Conservation (phyloP, 2,797 vertebrate species). For the Limosa lapponica region DNA sequence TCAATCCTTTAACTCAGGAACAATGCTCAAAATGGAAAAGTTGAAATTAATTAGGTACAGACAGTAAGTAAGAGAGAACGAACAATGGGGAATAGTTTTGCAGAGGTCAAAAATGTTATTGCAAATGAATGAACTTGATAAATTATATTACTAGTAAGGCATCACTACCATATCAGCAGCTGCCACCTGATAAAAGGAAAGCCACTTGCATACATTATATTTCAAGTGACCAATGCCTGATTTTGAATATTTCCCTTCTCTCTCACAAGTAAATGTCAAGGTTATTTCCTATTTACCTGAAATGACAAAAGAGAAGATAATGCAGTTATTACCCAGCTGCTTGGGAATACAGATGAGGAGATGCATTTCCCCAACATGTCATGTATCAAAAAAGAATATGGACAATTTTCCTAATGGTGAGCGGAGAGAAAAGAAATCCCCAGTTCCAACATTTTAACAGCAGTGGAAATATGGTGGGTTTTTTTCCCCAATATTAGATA, state of each 20-base stretch:
- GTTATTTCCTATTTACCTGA: not conserved
- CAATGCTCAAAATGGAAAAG: not conserved
- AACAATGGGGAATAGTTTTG: not conserved
- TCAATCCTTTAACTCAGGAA: not conserved
- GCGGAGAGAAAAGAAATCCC: not conserved
- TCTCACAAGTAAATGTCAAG: not conserved
- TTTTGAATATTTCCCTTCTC: not conserved
- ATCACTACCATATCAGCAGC: not conserved
- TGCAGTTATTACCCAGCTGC: not conserved
- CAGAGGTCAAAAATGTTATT: not conserved
- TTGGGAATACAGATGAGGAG: not conserved
- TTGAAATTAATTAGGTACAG: not conserved
- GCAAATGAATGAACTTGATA: not conserved
- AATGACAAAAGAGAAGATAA: not conserved
- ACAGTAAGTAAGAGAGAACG: not conserved
- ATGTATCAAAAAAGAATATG: not conserved
- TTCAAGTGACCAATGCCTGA: not conserved
- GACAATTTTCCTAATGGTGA: not conserved
- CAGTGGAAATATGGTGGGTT: not conserved
- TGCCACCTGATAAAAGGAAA: not conserved
- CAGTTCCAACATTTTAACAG: not conserved
- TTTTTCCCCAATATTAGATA: not conserved
- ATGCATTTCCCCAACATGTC: not conserved
- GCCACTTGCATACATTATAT: not conserved
- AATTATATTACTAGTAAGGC: not conserved